phyloP scores from a whole-genome alignment of 2,113 vertebrate species.

The Brachionichthys hirsutus region DNA sequence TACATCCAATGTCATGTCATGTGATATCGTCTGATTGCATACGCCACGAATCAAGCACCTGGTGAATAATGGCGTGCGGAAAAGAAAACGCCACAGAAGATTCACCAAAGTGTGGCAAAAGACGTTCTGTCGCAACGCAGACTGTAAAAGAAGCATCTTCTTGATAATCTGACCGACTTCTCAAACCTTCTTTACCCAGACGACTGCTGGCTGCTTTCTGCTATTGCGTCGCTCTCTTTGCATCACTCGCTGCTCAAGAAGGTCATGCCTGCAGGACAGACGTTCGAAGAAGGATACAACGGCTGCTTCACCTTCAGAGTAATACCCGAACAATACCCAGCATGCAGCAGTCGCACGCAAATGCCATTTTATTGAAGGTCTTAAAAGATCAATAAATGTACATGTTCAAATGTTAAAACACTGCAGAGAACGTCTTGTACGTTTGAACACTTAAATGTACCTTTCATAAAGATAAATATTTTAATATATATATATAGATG shows the following conservation, averaged over 20 bases:
- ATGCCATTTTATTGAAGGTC: too few species aligned
- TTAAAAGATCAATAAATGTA: background rate
- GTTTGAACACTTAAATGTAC: background rate
- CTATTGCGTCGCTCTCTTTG: constrained; percentile 74
- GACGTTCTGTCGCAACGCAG: background rate
- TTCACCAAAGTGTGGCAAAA: too few species aligned
- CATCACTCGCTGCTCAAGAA: constrained; percentile 65
- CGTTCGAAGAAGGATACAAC: constrained; percentile 69
- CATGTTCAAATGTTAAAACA: too few species aligned
- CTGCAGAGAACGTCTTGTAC: too few species aligned
- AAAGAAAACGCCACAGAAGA: too few species aligned
- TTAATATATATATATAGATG: too few species aligned
- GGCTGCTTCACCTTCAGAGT: constrained; percentile 79
- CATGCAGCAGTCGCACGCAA: background rate
- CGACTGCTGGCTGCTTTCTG: constrained; percentile 82
- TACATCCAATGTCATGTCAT: background rate
- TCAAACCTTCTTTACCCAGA: constrained; percentile 42
- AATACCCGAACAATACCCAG: background rate
- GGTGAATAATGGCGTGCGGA: too few species aligned
- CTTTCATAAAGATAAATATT: background rate
- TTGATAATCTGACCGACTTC: background rate
- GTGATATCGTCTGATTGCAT: background rate
- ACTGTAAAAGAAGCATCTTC: background rate
- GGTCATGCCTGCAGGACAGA: constrained; percentile 71
- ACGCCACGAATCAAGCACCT: background rate